Evolutionary conservation across 1,140 invertebrate species (phyloP).

Genomic region (Scaptomyza pallida): DNA sequence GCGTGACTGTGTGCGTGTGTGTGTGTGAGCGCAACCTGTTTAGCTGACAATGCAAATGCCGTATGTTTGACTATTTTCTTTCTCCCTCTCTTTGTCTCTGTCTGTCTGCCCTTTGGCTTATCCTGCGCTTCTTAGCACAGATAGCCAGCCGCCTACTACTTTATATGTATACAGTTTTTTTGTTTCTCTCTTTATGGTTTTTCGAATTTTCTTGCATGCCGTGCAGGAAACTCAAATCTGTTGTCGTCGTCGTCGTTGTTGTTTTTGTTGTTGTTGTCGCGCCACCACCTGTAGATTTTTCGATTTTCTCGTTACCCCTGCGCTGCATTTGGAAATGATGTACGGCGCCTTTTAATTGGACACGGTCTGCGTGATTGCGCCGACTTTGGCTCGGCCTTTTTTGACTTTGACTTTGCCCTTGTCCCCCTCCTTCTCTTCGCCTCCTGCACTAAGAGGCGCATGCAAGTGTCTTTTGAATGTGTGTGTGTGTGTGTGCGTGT

Average conservation of each 20-base stretch:
- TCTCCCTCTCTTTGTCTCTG: not conserved
- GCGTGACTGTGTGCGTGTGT: constrained; percentile 3
- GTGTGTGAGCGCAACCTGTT: constrained; percentile 29
- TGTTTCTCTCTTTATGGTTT: constrained; percentile 7
- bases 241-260: constrained; percentile 29
- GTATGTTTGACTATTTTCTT: constrained; percentile 3
- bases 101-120: not conserved
- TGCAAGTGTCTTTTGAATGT: constrained; percentile 12
- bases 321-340: constrained; percentile 76
- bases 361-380: constrained; percentile 75
- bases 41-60: constrained; percentile 33
- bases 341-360: constrained; percentile 81
- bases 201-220: constrained; percentile 34
- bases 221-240: constrained; percentile 63
- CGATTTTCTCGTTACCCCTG: constrained; percentile 21
- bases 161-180: constrained; percentile 4
- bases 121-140: constrained; percentile 3
- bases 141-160: constrained; percentile 36
- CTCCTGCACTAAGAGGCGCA: too few relatives aligned
- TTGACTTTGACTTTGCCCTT: constrained; percentile 7
- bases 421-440: not conserved
- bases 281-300: constrained; percentile 78
- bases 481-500: constrained; percentile 13
- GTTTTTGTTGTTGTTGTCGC: constrained; percentile 28
- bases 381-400: constrained; percentile 12